Conservation (phyloP, 1,140 invertebrate genomes). For the Drosophila ambigua region DNA sequence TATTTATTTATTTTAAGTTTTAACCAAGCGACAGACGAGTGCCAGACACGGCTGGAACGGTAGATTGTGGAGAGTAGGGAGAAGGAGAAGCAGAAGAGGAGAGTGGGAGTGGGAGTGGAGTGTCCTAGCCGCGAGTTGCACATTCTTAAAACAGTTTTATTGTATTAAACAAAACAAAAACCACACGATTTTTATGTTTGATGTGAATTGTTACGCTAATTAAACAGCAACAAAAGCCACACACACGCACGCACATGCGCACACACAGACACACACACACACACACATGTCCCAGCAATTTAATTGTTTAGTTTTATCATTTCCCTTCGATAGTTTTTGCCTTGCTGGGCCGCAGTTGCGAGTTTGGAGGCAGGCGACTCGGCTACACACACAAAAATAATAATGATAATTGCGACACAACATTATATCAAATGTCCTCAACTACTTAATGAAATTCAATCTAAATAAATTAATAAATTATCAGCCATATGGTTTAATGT, state of each 20-base stretch:
- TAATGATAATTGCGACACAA: conserved; percentile 65
- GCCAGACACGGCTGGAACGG: too few species aligned
- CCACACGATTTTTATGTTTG: conserved; percentile 64
- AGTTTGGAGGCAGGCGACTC: conserved; percentile 23
- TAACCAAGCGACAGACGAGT: conserved; percentile 48
- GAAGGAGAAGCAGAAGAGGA: conserved; percentile 12
- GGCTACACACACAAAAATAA: conserved; percentile 43
- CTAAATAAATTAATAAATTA: conserved; percentile 80
- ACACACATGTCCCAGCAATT: conserved; percentile 74
- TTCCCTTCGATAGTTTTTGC: conserved; percentile 43
- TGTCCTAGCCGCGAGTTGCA: conserved; percentile 64
- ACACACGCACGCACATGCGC: conserved; percentile 25
- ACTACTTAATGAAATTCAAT: conserved; percentile 80
- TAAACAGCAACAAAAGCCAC: conserved; percentile 44
- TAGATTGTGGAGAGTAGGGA: background rate
- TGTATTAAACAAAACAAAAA: conserved; percentile 47
- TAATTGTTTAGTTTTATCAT: conserved; percentile 75
- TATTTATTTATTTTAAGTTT: conserved; percentile 81
- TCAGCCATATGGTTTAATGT: conserved; percentile 14
- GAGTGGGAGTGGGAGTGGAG: background rate
- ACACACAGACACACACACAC: conserved; percentile 42
- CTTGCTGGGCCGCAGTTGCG: background rate
- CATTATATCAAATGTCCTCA: conserved; percentile 80
- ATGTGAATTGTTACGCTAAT: conserved; percentile 56
- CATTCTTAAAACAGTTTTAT: conserved; percentile 57